Evolutionary conservation across 2,797 vertebrate species (phyloP).

Genomic region (Myotis planiceps): DNA sequence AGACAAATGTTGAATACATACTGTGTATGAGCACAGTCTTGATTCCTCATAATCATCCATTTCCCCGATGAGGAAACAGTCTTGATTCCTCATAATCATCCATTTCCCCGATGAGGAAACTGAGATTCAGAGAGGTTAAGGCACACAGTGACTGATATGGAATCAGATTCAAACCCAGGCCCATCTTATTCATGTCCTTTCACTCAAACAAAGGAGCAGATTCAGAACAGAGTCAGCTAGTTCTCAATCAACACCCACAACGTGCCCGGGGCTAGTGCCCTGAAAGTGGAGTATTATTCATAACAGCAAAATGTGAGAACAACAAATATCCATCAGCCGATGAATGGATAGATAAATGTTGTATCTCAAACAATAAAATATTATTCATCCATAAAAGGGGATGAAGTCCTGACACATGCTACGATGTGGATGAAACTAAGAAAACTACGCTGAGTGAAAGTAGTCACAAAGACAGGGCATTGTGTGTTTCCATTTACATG

Average conservation of each 20-base stretch:
- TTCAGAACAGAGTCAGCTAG: not conserved
- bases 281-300: no score
- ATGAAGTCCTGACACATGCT: not conserved
- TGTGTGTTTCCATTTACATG: accelerated
- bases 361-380: not conserved
- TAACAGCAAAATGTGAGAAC: not conserved
- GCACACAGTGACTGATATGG: no score
- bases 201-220: not conserved
- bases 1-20: not conserved
- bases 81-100: not conserved
- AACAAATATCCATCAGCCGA: not conserved
- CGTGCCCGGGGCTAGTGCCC: accelerated
- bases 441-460: accelerated
- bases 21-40: not conserved
- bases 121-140: not conserved
- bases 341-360: not conserved
- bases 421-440: not conserved
- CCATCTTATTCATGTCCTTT: not conserved
- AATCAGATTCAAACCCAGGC: not conserved
- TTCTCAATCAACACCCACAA: not conserved
- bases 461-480: no score
- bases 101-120: not conserved
- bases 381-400: not conserved
- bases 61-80: not conserved
- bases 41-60: not conserved